phyloP scores from a whole-genome alignment of 2,797 vertebrate species.

The Bradypodion ventrale region DNA sequence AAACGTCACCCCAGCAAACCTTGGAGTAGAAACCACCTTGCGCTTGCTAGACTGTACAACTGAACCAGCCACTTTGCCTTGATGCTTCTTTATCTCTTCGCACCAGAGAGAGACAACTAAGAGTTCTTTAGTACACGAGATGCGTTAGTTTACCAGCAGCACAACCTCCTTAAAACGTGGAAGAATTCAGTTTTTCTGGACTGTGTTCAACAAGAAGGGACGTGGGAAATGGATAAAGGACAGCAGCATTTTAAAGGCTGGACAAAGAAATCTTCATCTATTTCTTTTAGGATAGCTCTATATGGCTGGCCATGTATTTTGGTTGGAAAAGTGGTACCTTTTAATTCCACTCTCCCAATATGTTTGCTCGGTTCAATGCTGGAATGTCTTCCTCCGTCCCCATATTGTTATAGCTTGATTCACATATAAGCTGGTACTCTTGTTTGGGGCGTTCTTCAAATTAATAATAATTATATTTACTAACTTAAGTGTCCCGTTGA shows the following conservation, averaged over 20 bases:
- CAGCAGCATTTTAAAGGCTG: background rate
- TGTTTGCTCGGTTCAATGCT: no score
- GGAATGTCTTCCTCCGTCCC: no score
- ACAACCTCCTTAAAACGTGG: background rate
- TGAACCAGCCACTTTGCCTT: background rate
- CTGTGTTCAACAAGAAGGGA: background rate
- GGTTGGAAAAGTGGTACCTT: background rate
- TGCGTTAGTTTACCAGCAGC: background rate
- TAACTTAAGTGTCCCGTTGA: background rate
- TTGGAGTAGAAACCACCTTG: accelerated
- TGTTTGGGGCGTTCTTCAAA: background rate
- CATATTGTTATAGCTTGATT: background rate
- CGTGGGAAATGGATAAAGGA: background rate
- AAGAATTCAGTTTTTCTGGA: background rate
- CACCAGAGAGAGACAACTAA: background rate
- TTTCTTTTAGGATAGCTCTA: background rate
- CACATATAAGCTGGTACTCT: background rate
- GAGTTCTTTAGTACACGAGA: background rate
- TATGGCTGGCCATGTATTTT: background rate
- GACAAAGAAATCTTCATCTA: background rate
- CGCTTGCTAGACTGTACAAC: background rate
- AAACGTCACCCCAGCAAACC: accelerated
- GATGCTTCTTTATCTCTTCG: background rate
- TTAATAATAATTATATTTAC: background rate
- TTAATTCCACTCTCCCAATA: background rate